phyloP scores from a whole-genome alignment of 2,113 vertebrate genomes.

The Machaerirhynchus nigripectus region DNA sequence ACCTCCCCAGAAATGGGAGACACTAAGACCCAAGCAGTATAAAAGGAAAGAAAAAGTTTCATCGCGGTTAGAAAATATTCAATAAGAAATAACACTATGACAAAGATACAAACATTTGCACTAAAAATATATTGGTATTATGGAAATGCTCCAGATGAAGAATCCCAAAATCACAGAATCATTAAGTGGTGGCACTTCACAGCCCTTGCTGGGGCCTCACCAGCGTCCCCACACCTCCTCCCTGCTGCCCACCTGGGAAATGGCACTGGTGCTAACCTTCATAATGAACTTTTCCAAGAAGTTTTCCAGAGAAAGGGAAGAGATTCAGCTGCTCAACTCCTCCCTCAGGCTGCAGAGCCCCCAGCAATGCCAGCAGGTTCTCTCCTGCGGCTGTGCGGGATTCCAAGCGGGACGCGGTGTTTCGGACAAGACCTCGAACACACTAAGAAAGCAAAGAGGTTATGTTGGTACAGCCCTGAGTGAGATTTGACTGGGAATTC shows the following conservation, averaged over 20 bases:
- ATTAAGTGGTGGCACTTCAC: not conserved
- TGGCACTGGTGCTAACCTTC: accelerated
- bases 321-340: not conserved
- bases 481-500: not conserved
- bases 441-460: not conserved
- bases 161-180: not conserved
- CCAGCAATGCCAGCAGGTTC: accelerated
- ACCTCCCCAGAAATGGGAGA: not conserved
- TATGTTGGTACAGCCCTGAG: not conserved
- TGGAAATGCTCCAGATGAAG: not conserved
- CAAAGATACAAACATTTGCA: not conserved
- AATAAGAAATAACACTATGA: not conserved
- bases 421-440: not conserved
- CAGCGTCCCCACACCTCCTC: not conserved
- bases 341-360: not conserved
- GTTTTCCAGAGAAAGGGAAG: not conserved
- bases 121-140: not conserved
- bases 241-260: not conserved
- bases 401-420: accelerated
- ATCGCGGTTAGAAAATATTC: not conserved
- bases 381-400: accelerated
- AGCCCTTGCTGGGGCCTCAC: not conserved
- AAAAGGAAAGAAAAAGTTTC: not conserved
- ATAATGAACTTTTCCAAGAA: not conserved
- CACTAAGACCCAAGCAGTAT: not conserved